A percentile compares a stretch with the other conserved stretches of the same genome.
Evolutionary conservation across 53 echinoderm and acorn worm species (phyloP).

Genomic region (Arbacia lixula): DNA sequence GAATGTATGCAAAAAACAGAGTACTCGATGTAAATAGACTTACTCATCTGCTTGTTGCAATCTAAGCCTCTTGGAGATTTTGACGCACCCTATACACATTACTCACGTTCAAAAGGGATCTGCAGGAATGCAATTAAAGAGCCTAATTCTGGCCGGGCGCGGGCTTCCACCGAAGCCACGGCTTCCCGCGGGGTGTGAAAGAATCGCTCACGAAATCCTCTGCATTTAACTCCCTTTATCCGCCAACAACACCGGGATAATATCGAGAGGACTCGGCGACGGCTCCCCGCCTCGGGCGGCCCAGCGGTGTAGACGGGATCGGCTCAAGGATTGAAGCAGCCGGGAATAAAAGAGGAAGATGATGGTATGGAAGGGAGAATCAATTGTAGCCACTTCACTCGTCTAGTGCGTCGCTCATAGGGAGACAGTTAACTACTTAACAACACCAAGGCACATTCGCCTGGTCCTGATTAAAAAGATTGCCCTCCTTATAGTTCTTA

Average conservation of each 20-base stretch:
- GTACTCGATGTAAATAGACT: too few relatives aligned
- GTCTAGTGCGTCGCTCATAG: neutral
- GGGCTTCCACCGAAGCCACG: slow-evolving; percentile 12
- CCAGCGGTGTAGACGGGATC: too few relatives aligned
- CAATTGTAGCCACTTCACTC: slow-evolving; percentile 13
- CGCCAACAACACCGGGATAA: slow-evolving; percentile 4
- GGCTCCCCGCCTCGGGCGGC: too few relatives aligned
- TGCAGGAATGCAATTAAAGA: slow-evolving; percentile 36
- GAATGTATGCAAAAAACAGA: too few relatives aligned
- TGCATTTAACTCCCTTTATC: slow-evolving; percentile 21
- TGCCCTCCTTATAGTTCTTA: too few relatives aligned
- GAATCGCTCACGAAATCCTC: neutral
- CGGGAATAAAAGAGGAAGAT: too few relatives aligned
- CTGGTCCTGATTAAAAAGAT: too few relatives aligned
- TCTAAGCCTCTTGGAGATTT: neutral
- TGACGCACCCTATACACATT: neutral
- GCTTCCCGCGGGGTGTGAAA: slow-evolving; percentile 38
- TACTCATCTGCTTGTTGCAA: too few relatives aligned
- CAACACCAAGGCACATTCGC: too few relatives aligned
- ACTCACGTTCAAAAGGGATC: neutral
- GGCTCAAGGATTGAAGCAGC: too few relatives aligned
- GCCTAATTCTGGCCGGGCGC: slow-evolving; percentile 24
- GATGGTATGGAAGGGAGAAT: too few relatives aligned
- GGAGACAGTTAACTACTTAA: too few relatives aligned
- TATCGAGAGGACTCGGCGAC: neutral